Evolutionary conservation across 2,113 vertebrate genomes (phyloP).

Genomic region (Kobus ellipsiprymnus): DNA sequence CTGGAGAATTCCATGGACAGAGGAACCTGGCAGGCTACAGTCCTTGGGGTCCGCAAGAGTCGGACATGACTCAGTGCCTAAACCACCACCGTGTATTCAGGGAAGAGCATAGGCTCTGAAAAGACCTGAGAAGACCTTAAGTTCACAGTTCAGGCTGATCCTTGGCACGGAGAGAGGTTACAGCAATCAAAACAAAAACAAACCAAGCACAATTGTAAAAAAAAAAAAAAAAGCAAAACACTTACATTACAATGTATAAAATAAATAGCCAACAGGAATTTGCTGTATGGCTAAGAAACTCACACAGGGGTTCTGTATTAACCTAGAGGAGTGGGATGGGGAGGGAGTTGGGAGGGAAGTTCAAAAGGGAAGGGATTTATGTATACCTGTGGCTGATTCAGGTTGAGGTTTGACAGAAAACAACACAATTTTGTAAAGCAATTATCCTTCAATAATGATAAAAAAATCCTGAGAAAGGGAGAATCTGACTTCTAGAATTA

Average conservation of each 20-base stretch:
- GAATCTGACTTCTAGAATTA: background rate
- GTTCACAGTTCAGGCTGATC: background rate
- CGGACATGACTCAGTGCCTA: background rate
- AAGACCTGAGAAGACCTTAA: background rate
- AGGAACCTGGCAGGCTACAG: background rate
- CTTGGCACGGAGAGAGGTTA: background rate
- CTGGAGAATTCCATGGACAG: background rate
- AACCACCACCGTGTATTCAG: background rate
- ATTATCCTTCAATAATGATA: background rate
- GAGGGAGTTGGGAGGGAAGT: background rate
- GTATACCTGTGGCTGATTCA: background rate
- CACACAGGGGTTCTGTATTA: background rate
- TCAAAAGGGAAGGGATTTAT: background rate
- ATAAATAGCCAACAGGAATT: background rate
- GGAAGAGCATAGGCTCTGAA: background rate
- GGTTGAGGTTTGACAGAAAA: background rate
- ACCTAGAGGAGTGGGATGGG: background rate
- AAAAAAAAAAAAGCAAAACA: background rate
- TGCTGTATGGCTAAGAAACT: background rate
- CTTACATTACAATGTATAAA: background rate
- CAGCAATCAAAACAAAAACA: background rate
- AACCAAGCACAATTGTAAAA: background rate
- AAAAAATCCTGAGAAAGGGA: background rate
- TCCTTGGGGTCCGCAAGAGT: rapidly evolving
- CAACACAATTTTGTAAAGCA: background rate